Conservation (phyloP, 2,113 vertebrate species). For the Thunnus thynnus region DNA sequence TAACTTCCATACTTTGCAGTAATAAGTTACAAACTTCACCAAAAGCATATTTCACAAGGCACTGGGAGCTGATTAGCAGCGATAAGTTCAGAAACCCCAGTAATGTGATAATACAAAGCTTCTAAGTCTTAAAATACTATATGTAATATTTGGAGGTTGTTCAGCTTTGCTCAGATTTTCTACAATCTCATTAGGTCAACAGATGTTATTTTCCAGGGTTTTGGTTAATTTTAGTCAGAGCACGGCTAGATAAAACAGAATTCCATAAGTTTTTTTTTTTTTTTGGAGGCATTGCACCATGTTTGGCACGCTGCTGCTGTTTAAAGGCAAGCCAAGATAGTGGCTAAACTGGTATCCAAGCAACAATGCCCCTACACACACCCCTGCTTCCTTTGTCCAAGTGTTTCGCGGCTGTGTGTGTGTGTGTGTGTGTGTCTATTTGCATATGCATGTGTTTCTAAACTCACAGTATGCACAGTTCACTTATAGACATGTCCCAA, state of each 20-base stretch:
- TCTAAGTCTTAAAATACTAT: neutral
- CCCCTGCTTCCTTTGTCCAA: constrained; percentile 9
- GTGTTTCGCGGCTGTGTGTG: neutral
- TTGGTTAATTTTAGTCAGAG: neutral
- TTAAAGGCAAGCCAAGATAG: constrained; percentile 18
- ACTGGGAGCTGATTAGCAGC: neutral
- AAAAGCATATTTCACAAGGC: neutral
- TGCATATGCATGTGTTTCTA: constrained; percentile 9
- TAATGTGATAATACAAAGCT: neutral
- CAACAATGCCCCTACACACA: constrained; percentile 17
- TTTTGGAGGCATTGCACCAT: neutral
- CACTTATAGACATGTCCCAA: neutral
- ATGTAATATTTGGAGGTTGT: neutral
- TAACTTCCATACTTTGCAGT: neutral
- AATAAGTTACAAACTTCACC: neutral
- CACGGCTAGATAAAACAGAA: neutral
- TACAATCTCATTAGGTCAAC: neutral
- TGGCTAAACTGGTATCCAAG: constrained; percentile 39
- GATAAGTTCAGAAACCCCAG: neutral
- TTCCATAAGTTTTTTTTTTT: constrained; percentile 1
- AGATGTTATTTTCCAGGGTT: neutral
- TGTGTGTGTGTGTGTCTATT: neutral
- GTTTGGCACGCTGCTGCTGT: neutral
- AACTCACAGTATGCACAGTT: constrained; percentile 1
- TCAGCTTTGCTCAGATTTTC: neutral